Conservation (phyloP, 1,140 invertebrate genomes). For the Chlorops oryzae region DNA sequence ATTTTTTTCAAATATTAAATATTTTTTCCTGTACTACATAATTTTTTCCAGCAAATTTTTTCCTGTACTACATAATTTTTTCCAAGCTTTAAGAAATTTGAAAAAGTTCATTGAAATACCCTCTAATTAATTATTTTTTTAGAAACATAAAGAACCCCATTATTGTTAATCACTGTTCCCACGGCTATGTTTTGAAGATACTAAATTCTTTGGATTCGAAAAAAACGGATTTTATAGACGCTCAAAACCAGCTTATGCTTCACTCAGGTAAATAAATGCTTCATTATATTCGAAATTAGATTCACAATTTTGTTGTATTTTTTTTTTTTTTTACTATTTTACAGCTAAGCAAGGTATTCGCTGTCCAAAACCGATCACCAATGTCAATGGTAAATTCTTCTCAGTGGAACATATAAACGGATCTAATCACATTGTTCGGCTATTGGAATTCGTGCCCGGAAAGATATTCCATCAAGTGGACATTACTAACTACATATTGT, state of each 20-base stretch:
- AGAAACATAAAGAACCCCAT: constrained; percentile 56
- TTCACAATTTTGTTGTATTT: constrained; percentile 2
- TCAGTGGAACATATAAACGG: constrained; percentile 54
- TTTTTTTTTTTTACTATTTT: constrained; percentile 10
- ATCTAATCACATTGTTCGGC: constrained; percentile 59
- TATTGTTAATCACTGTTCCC: constrained; percentile 49
- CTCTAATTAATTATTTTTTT: constrained; percentile 13
- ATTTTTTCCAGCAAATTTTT: too few relatives aligned
- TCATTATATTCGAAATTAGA: constrained; percentile 1
- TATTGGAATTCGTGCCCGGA: constrained; percentile 69
- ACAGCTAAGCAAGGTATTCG: constrained; percentile 54
- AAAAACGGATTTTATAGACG: constrained; percentile 60
- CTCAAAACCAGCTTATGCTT: constrained; percentile 63
- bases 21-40: too few relatives aligned
- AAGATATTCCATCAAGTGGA: constrained; percentile 58
- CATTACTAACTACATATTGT: constrained; percentile 56
- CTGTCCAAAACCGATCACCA: constrained; percentile 64
- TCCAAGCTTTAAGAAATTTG: too few relatives aligned
- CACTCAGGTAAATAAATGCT: constrained; percentile 54
- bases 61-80: too few relatives aligned
- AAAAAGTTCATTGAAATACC: too few relatives aligned
- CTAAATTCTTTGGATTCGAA: constrained; percentile 73
- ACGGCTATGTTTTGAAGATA: constrained; percentile 77
- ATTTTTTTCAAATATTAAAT: too few relatives aligned
- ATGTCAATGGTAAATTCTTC: constrained; percentile 57